Evolutionary conservation across 2,113 vertebrate genomes (phyloP).

Genomic region (Merops nubicus): DNA sequence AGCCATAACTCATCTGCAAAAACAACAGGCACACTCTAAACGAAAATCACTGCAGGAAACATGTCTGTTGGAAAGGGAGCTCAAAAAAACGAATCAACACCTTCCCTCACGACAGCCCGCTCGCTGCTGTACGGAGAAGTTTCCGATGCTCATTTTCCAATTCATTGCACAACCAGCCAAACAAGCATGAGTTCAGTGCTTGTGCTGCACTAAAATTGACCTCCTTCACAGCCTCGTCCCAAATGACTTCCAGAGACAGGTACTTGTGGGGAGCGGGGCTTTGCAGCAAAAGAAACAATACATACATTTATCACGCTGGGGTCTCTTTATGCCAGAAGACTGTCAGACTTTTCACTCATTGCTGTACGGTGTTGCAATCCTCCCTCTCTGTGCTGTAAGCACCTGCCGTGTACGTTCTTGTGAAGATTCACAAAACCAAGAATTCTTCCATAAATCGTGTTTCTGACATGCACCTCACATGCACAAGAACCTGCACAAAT

Average conservation of each 20-base stretch:
- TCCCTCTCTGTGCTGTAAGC: not conserved
- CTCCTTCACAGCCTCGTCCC: not conserved
- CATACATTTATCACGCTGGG: not conserved
- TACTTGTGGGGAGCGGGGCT: not conserved
- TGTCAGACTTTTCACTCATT: not conserved
- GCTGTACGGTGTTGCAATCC: not conserved
- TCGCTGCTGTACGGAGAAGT: not conserved
- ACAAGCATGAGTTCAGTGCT: not conserved
- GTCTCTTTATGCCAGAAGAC: not conserved
- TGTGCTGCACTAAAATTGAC: not conserved
- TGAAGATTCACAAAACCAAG: not conserved
- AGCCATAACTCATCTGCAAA: slow-evolving; percentile 45
- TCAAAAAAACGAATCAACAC: not conserved
- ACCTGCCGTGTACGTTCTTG: not conserved
- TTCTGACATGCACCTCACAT: not conserved
- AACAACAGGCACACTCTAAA: slow-evolving; percentile 34
- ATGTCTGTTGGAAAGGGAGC: not conserved
- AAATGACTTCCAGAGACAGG: not conserved
- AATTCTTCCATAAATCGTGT: not conserved
- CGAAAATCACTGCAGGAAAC: not conserved
- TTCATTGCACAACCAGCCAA: not conserved
- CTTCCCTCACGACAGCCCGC: not conserved
- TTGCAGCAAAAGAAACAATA: not conserved
- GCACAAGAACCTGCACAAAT: not conserved
- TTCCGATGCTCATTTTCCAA: slow-evolving; percentile 39